Percentiles rank a stretch among this genome's conserved stretches.
phyloP scores from a whole-genome alignment of 2,888 invertebrate genomes.

The Bombyx huttoni region DNA sequence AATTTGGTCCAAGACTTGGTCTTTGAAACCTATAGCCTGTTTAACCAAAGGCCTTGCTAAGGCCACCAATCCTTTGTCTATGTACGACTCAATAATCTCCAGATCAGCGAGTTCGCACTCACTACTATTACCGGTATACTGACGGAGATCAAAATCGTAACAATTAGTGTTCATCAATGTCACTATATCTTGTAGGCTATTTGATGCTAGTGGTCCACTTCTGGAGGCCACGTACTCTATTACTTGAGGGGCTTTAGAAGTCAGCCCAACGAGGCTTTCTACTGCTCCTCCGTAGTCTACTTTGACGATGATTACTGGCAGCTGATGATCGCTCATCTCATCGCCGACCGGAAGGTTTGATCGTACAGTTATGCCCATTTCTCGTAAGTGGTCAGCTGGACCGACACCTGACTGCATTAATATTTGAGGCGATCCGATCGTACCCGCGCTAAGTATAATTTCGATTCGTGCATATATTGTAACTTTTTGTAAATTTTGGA shows the following conservation, averaged over 20 bases:
- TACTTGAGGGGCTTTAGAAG: slow-evolving; percentile 6
- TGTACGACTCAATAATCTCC: slow-evolving; percentile 30
- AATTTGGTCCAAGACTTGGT: slow-evolving; percentile 22
- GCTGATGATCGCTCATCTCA: slow-evolving; percentile 33
- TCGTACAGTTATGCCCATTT: slow-evolving; percentile 22
- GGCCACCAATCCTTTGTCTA: slow-evolving; percentile 17
- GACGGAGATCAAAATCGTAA: slow-evolving; percentile 22
- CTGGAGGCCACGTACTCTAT: slow-evolving; percentile 14
- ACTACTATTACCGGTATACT: slow-evolving; percentile 15
- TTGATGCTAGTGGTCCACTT: slow-evolving; percentile 31
- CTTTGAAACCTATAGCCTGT: slow-evolving; percentile 12
- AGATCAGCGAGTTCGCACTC: slow-evolving; percentile 32
- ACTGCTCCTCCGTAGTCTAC: slow-evolving; percentile 15
- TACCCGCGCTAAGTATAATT: slow-evolving; percentile 41
- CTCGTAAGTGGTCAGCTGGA: slow-evolving; percentile 25
- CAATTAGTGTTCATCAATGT: slow-evolving; percentile 34
- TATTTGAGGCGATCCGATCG: slow-evolving; percentile 39
- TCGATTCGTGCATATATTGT: slow-evolving; percentile 28
- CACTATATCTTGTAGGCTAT: slow-evolving; percentile 31
- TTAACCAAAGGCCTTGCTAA: slow-evolving; percentile 12
- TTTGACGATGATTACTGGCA: slow-evolving; percentile 22
- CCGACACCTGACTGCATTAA: slow-evolving; percentile 47
- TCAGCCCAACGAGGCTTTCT: slow-evolving; percentile 6
- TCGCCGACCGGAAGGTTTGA: slow-evolving; percentile 37
- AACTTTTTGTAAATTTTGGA: slow-evolving; percentile 6